Percentiles rank a stretch among this genome's conserved stretches.
Conservation (phyloP, 2,797 vertebrate species). For the Triplophysa yarkandensis region DNA sequence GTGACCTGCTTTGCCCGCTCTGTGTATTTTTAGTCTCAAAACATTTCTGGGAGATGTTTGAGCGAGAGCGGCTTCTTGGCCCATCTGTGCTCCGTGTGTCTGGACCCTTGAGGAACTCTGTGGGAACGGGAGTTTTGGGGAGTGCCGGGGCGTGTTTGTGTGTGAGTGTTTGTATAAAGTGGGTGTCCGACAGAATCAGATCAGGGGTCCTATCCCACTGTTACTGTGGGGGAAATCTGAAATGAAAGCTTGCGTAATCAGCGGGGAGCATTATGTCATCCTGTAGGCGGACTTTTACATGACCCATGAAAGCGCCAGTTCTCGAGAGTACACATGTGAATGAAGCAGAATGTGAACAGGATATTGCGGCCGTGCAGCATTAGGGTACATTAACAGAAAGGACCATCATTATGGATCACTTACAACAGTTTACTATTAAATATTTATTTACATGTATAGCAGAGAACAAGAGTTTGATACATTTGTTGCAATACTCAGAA, state of each 20-base stretch:
- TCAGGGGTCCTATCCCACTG: slow-evolving; percentile 18
- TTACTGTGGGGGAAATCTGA: slow-evolving; percentile 23
- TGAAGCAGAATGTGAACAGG: slow-evolving; percentile 28
- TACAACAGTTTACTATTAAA: background rate
- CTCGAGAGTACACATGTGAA: slow-evolving; percentile 55
- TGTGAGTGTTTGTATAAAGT: slow-evolving; percentile 36
- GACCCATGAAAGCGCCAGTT: slow-evolving; percentile 30
- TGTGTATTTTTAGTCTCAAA: slow-evolving; percentile 49
- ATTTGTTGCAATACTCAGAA: background rate
- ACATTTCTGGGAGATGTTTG: slow-evolving; percentile 31
- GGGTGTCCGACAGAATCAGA: slow-evolving; percentile 43
- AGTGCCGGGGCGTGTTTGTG: slow-evolving; percentile 40
- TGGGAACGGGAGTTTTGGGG: slow-evolving; percentile 34
- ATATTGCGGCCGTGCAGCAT: slow-evolving; percentile 12
- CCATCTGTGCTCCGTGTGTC: slow-evolving; percentile 29
- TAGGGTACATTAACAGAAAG: background rate
- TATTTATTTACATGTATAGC: background rate
- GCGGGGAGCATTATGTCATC: slow-evolving; percentile 52
- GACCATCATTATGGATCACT: background rate
- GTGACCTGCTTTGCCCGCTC: slow-evolving; percentile 31
- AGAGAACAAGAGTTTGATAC: background rate
- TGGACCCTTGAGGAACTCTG: slow-evolving; percentile 18
- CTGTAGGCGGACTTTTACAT: slow-evolving; percentile 42
- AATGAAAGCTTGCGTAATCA: slow-evolving; percentile 52
- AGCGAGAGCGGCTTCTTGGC: slow-evolving; percentile 16